These are phyloP conservation scores for Sebastes trivittatus DNA, from an alignment of 2,797 vertebrate species.

Conservation along the genomic window DNA sequence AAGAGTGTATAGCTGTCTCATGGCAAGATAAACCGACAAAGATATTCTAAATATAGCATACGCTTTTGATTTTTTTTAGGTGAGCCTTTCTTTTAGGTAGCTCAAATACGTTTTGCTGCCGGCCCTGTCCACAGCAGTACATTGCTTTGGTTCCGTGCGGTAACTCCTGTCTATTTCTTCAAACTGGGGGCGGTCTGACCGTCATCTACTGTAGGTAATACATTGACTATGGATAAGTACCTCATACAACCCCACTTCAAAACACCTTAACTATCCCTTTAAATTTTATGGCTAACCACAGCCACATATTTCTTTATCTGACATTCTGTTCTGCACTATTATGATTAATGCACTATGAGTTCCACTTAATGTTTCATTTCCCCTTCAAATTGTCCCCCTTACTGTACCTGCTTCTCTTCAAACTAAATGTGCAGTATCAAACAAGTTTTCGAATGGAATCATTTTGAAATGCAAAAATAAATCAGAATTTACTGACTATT, in stretches of 20 bases:
- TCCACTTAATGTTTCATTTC: slow-evolving; percentile 31
- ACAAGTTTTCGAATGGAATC: slow-evolving; percentile 24
- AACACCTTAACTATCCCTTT: background rate
- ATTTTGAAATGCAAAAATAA: slow-evolving; percentile 46
- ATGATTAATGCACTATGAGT: slow-evolving; percentile 29
- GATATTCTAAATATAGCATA: background rate
- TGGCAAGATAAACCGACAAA: background rate
- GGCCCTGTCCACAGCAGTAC: background rate
- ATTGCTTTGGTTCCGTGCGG: background rate
- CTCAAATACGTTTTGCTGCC: background rate
- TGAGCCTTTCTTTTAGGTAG: background rate
- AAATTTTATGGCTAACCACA: slow-evolving; percentile 1
- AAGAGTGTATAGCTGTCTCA: background rate
- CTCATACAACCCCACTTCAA: background rate
- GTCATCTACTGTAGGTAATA: background rate
- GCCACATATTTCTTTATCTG: slow-evolving; percentile 18
- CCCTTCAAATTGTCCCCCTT: background rate
- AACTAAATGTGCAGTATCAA: slow-evolving; percentile 39
- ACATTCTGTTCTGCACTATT: slow-evolving; percentile 24
- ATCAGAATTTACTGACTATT: slow-evolving; percentile 34
- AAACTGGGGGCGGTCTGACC: background rate
- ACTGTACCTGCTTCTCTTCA: slow-evolving; percentile 19
- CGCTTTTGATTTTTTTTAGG: background rate
- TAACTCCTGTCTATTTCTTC: background rate
- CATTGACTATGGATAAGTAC: background rate